phyloP scores from a whole-genome alignment of 2,888 invertebrate species.

The Drosophila dives region DNA sequence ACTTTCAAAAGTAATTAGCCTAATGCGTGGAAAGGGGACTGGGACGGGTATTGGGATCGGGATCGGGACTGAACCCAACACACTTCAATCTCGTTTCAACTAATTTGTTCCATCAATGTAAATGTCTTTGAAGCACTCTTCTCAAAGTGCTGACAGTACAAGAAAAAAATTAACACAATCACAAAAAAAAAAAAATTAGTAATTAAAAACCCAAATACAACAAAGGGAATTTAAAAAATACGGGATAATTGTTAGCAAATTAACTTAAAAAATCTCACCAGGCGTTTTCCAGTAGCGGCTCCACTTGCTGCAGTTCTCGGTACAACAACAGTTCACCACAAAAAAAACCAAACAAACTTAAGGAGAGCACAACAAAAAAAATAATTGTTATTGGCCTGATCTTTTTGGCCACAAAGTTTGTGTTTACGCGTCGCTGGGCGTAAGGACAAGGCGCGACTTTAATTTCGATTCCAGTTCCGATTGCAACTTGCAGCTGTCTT shows the following conservation, averaged over 20 bases:
- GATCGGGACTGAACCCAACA: slow-evolving; percentile 1
- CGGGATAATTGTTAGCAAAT: slow-evolving; percentile 2
- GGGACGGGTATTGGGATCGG: not conserved
- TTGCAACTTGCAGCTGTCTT: slow-evolving; percentile 19
- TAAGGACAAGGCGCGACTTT: slow-evolving; percentile 9
- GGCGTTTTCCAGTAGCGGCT: slow-evolving; percentile 2
- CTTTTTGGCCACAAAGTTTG: slow-evolving; percentile 29
- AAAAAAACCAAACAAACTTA: slow-evolving; percentile 9
- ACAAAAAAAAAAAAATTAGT: not conserved
- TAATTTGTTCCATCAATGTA: slow-evolving; percentile 41
- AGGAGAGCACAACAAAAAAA: slow-evolving; percentile 40
- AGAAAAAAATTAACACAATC: slow-evolving; percentile 24
- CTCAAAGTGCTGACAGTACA: slow-evolving; percentile 31
- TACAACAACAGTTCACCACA: slow-evolving; percentile 28
- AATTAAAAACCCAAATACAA: not conserved
- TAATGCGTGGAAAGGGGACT: slow-evolving; percentile 4
- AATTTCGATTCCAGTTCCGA: not conserved
- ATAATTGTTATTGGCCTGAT: slow-evolving; percentile 22
- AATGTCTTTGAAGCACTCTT: slow-evolving; percentile 23
- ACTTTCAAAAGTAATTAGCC: slow-evolving; percentile 61
- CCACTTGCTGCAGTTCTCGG: slow-evolving; percentile 17
- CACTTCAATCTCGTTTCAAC: slow-evolving; percentile 35
- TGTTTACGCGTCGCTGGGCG: slow-evolving; percentile 40
- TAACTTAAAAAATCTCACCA: not conserved
- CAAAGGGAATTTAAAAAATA: slow-evolving; percentile 1